These are phyloP conservation scores for Aplodontia rufa DNA, from an alignment of 2,113 vertebrate genomes.

Conservation along the genomic window DNA sequence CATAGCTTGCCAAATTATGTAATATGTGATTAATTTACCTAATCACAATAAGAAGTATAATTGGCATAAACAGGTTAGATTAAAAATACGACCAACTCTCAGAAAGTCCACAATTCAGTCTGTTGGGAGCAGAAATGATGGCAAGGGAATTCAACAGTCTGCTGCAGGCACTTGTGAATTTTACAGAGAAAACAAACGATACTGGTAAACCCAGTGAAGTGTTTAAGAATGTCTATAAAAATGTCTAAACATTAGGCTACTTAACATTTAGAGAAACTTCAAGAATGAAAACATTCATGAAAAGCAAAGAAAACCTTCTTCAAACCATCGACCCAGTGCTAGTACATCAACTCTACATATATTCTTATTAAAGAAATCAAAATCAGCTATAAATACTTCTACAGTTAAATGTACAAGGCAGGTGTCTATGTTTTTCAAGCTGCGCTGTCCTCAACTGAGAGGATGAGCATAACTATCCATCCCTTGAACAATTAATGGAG, in stretches of 20 bases:
- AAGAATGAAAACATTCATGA: background rate
- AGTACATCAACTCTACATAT: background rate
- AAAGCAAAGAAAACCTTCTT: conserved; percentile 21
- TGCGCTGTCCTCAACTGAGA: background rate
- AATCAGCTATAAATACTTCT: background rate
- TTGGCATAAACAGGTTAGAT: background rate
- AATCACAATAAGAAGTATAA: conserved; percentile 31
- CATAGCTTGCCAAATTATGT: background rate
- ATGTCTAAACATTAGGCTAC: background rate
- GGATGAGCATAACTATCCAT: too few relatives aligned
- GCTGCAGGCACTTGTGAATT: background rate
- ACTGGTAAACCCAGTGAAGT: background rate
- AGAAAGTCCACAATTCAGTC: background rate
- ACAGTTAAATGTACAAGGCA: background rate
- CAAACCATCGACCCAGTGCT: background rate
- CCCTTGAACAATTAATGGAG: background rate
- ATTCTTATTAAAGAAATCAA: background rate
- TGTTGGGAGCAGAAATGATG: background rate
- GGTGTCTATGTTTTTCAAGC: background rate
- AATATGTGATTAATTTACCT: conserved; percentile 8
- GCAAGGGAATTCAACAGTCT: background rate
- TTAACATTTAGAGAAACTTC: conserved; percentile 3
- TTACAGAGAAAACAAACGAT: background rate
- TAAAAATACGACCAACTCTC: conserved; percentile 17
- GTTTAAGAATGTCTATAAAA: background rate